phyloP scores from a whole-genome alignment of 2,888 invertebrate genomes.

The Ennomos erosarius region DNA sequence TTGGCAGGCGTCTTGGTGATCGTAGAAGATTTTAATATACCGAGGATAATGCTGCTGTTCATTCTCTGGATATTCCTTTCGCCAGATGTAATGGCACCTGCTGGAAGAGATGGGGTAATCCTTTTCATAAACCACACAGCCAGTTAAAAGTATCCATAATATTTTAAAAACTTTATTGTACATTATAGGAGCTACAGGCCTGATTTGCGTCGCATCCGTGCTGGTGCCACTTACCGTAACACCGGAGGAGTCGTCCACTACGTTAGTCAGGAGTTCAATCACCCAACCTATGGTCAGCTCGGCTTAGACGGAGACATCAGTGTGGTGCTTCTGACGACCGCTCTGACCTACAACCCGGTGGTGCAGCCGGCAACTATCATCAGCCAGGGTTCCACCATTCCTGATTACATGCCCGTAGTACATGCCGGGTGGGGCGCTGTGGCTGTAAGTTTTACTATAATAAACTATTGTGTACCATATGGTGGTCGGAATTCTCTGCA shows the following conservation, averaged over 20 bases:
- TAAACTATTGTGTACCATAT: too few species aligned
- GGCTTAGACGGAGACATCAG: constrained; percentile 39
- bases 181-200: constrained; percentile 9
- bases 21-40: too few species aligned
- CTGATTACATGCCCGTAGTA: constrained; percentile 24
- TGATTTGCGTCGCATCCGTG: constrained; percentile 40
- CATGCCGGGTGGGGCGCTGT: constrained; percentile 42
- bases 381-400: constrained; percentile 33
- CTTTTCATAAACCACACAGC: too few species aligned
- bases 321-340: constrained; percentile 25
- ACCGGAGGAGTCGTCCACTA: constrained; percentile 32
- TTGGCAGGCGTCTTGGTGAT: too few species aligned
- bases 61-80: too few species aligned
- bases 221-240: constrained; percentile 39
- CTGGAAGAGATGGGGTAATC: too few species aligned
- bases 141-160: too few species aligned
- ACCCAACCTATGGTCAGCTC: constrained; percentile 35
- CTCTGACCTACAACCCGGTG: constrained; percentile 25
- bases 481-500: too few species aligned
- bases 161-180: too few species aligned
- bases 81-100: too few species aligned
- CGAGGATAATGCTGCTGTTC: too few species aligned
- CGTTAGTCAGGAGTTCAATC: constrained; percentile 21
- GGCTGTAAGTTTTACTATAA: too few species aligned
- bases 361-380: constrained; percentile 37